These are phyloP conservation scores for Mallateleia sp. DNA, from an alignment of 2,888 invertebrate genomes.

Conservation along the genomic window DNA sequence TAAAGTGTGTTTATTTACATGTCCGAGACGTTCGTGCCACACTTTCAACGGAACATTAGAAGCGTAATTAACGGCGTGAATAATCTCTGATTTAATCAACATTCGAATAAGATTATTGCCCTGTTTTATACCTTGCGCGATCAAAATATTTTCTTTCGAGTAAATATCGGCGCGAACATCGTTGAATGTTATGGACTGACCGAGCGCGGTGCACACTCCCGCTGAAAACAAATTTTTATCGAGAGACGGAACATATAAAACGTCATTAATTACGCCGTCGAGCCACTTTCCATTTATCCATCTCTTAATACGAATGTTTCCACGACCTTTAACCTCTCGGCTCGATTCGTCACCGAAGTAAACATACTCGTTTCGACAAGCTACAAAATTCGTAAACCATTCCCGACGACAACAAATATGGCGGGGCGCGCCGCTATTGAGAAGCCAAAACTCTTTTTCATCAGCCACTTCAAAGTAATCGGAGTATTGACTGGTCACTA, in stretches of 20 bases:
- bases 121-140: not conserved
- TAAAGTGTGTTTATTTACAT: not conserved
- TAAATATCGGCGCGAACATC: not conserved
- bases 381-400: not conserved
- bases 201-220: not conserved
- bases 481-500: not conserved
- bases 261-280: not conserved
- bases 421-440: not conserved
- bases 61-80: not conserved
- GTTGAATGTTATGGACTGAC: not conserved
- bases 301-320: not conserved
- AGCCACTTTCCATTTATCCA: not conserved
- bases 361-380: not conserved
- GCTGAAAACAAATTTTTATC: not conserved
- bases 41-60: not conserved
- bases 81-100: not conserved
- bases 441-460: conserved; percentile 6
- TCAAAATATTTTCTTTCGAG: not conserved
- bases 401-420: not conserved
- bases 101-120: not conserved
- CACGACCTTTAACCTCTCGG: not conserved
- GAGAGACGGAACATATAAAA: not conserved
- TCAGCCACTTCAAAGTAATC: not conserved
- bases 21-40: not conserved
- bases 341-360: not conserved